A percentile compares a stretch with the other conserved stretches of the same genome.
phyloP scores from a whole-genome alignment of 2,797 vertebrate species.

The Sarcoramphus papa region DNA sequence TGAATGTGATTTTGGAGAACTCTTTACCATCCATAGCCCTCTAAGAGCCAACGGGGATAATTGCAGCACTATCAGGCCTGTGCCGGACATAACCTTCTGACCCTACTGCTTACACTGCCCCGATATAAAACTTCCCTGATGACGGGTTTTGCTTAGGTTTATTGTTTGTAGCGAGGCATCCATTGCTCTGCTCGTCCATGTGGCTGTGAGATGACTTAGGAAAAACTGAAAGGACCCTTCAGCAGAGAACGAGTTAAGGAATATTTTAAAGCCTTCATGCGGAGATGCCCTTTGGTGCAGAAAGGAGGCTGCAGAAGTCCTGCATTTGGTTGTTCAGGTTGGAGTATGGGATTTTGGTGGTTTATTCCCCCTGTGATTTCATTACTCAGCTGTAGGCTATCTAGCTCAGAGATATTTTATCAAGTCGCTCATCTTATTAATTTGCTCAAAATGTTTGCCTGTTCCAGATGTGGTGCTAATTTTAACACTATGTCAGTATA shows the following conservation, averaged over 20 bases:
- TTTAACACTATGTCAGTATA: neutral
- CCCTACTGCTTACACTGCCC: neutral
- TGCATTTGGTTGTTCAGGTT: neutral
- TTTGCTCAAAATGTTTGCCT: neutral
- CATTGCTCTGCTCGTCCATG: fast-evolving
- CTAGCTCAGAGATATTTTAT: neutral
- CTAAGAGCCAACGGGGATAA: fast-evolving
- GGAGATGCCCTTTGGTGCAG: neutral
- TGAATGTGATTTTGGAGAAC: neutral
- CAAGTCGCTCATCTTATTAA: neutral
- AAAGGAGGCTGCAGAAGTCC: neutral
- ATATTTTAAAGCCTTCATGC: neutral
- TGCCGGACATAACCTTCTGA: neutral
- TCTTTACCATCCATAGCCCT: fast-evolving
- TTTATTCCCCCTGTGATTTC: fast-evolving
- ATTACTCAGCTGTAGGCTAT: neutral
- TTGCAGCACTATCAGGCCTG: neutral
- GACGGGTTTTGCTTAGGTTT: neutral
- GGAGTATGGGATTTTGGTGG: neutral
- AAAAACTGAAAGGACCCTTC: neutral
- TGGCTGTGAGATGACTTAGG: neutral
- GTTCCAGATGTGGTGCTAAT: neutral
- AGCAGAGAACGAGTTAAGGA: neutral
- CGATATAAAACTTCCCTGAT: fast-evolving
- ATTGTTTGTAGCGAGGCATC: neutral